Percentiles rank a stretch among this genome's conserved stretches.
phyloP scores from a whole-genome alignment of 2,888 invertebrate species.

The Cheilosia soror region DNA sequence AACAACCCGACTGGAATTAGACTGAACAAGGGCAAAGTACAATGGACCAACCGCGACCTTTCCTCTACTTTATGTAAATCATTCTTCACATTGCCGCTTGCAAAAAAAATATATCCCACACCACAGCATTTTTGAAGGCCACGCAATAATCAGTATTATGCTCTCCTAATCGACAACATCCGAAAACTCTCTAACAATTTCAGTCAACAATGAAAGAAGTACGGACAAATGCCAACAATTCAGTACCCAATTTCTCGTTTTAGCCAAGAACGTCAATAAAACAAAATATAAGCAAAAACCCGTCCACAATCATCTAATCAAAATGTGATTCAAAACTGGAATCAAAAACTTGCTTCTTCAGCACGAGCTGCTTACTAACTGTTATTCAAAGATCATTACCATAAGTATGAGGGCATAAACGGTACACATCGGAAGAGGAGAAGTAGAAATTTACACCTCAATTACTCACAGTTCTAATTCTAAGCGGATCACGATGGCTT shows the following conservation, averaged over 20 bases:
- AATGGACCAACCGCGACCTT: no score
- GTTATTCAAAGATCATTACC: constrained; percentile 34
- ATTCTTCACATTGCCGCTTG: not conserved
- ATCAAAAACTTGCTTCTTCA: constrained; percentile 23
- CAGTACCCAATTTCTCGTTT: constrained; percentile 14
- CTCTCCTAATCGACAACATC: not conserved
- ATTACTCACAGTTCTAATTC: not conserved
- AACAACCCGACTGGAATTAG: no score
- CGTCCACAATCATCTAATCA: constrained; percentile 1
- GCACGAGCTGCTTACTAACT: not conserved
- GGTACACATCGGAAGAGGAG: not conserved
- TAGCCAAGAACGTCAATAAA: not conserved
- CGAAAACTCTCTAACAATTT: not conserved
- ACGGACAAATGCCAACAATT: constrained; percentile 1
- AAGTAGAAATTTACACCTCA: not conserved
- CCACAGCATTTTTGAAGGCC: no score
- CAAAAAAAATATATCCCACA: not conserved
- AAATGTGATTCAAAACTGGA: constrained; percentile 5
- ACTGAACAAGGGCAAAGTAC: no score
- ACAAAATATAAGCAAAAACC: constrained; percentile 22
- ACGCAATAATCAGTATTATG: not conserved
- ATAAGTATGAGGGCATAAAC: not conserved
- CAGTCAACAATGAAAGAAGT: not conserved
- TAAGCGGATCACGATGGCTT: not conserved
- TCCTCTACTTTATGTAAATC: no score